Evolutionary conservation across 2,888 invertebrate genomes (phyloP).

Genomic region (Hypercompe scribonia): DNA sequence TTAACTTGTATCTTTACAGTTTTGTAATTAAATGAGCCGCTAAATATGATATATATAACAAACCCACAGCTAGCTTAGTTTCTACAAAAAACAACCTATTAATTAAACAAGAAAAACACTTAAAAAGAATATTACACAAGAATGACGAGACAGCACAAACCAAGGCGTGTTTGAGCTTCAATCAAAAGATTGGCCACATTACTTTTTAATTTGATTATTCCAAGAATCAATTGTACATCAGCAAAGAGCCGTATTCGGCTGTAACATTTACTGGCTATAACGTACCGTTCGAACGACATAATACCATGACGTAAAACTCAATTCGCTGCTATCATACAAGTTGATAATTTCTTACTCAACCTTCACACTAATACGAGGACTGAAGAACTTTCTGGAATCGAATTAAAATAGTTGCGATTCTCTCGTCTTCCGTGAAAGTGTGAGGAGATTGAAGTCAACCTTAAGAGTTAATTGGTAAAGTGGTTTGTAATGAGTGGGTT

Average conservation of each 20-base stretch:
- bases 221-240: slow-evolving; percentile 69
- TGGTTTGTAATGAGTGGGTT: slow-evolving; percentile 54
- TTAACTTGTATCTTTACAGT: too few species aligned
- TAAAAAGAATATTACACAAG: not conserved
- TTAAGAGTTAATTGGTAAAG: slow-evolving; percentile 64
- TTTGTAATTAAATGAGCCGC: not conserved
- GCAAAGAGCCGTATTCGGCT: slow-evolving; percentile 61
- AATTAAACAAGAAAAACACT: not conserved
- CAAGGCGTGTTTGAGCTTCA: slow-evolving; percentile 50
- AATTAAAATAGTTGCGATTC: slow-evolving; percentile 53
- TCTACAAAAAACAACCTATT: not conserved
- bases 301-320: slow-evolving; percentile 50
- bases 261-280: slow-evolving; percentile 64
- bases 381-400: slow-evolving; percentile 36
- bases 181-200: slow-evolving; percentile 64
- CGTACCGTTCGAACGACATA: slow-evolving; percentile 71
- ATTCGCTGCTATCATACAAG: slow-evolving; percentile 45
- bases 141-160: slow-evolving; percentile 13
- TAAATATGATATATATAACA: not conserved
- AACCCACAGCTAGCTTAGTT: not conserved
- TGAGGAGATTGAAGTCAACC: slow-evolving; percentile 49
- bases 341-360: slow-evolving; percentile 65
- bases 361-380: slow-evolving; percentile 64
- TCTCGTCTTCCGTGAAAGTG: slow-evolving; percentile 53
- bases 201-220: slow-evolving; percentile 73